Evolutionary conservation across 2,113 vertebrate genomes (phyloP), one percentile per base, ranked within the genome.

Genomic region (Pelecanus crispus): DNA sequence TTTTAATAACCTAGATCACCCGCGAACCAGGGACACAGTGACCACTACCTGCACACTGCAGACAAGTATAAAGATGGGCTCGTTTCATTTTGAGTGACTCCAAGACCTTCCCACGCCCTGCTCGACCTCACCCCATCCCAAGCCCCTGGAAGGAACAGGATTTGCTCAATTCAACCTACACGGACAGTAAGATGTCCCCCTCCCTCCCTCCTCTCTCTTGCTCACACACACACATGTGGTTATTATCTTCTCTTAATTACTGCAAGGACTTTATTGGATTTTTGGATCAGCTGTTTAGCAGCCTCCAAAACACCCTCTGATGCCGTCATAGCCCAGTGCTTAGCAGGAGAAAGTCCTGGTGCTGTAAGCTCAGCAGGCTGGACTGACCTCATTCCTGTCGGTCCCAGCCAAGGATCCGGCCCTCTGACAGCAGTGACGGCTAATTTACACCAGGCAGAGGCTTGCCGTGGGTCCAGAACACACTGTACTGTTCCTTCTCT

Each of bases 11-110:
- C 58, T 1, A 15, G 81, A 45, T 59, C 40, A 11, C 49, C 81
- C 0, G 0, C 67, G 65, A 63, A 82, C 47, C 17, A 3, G 74
- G 71, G 58, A 63, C 72, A 42, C 2, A 5, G 42, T 0, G 0
- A 28, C 22, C 3, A 0, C 67, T 20, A 34, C 67, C 61, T 31
- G 36, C 45, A 47, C 6, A 3, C 80, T 47, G 40, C 22, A 36
- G 63, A 25, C 3, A 4, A 52, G 42, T 7, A 34, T 5, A 6
- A 50, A 55, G 21, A 70, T 19, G 28, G 40, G 38, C 10, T 93
- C 13, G 4, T 52, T 75, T 72, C 71, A 6, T 21, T 58, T 79
- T 62, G n/a, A 52, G 18, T 32, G 36, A 74, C 56, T 34, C 44
- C 59, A 15, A 65, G 65, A 52, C 16, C 50, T 38, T 29, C 47